Evolutionary conservation across 2,113 vertebrate genomes (phyloP).

Genomic region (Nipponia nippon): DNA sequence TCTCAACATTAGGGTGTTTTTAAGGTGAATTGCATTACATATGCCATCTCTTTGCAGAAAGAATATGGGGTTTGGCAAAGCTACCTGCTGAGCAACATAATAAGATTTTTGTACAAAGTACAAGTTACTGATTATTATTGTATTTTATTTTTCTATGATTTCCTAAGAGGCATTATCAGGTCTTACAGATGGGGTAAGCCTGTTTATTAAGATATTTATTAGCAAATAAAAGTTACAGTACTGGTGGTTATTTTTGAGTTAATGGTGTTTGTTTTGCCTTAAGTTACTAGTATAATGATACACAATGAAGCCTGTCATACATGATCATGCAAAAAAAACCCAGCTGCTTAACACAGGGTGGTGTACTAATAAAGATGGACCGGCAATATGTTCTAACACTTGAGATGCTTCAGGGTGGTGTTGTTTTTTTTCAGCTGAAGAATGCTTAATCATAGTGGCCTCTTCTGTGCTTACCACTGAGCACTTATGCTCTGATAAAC

Average conservation of each 20-base stretch:
- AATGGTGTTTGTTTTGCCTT: conserved; percentile 57
- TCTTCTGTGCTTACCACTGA: neutral
- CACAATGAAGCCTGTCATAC: conserved; percentile 5
- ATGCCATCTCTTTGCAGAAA: conserved; percentile 77
- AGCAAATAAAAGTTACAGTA: conserved; percentile 94
- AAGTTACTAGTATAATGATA: neutral
- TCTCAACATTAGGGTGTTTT: conserved; percentile 75
- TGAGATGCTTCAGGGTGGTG: neutral
- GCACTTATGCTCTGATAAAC: neutral
- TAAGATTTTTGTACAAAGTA: conserved; percentile 97
- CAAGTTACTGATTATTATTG: conserved; percentile 93
- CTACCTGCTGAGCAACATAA: conserved; percentile 94
- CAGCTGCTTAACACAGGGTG: conserved; percentile 6
- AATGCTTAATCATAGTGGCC: neutral
- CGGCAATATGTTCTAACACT: neutral
- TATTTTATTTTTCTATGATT: conserved; percentile 99
- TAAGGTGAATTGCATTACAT: conserved; percentile 73
- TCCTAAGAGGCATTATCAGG: conserved; percentile 94
- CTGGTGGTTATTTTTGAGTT: conserved; percentile 75
- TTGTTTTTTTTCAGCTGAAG: neutral
- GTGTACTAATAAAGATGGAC: conserved; percentile 30
- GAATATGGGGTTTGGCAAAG: conserved; percentile 91
- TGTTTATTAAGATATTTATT: conserved; percentile 93
- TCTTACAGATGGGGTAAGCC: conserved; percentile 90
- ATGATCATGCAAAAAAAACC: neutral